Evolutionary conservation across 1,140 invertebrate species (phyloP).

Genomic region (Aleiodes sp.): DNA sequence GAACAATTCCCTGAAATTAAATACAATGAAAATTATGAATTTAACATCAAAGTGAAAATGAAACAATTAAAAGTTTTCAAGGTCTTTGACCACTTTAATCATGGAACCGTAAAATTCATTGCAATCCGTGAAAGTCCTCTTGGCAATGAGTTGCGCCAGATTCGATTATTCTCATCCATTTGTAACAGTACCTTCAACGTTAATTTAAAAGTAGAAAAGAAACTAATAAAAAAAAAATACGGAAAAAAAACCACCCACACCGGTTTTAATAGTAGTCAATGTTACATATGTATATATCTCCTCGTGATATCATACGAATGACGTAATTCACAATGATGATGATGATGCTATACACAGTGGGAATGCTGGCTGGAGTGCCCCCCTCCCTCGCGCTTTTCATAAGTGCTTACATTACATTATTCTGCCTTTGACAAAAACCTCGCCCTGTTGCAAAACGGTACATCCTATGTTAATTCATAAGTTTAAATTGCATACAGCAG

Average conservation of each 20-base stretch:
- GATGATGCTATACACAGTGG: neutral
- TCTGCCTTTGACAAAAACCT: constrained; percentile 2
- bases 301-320: constrained; percentile 51
- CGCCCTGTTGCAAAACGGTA: constrained; percentile 9
- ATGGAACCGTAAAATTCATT: neutral
- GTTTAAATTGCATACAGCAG: neutral
- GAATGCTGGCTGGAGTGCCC: constrained; percentile 14
- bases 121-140: neutral
- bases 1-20: too few relatives aligned
- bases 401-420: neutral
- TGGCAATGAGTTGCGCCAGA: too few relatives aligned
- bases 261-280: neutral
- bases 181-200: neutral
- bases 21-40: too few relatives aligned
- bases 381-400: neutral
- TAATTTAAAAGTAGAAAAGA: neutral
- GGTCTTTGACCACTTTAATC: neutral
- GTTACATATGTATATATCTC: neutral
- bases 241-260: neutral
- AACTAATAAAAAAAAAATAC: too few relatives aligned
- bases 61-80: neutral
- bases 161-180: too few relatives aligned
- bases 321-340: constrained; percentile 43
- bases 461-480: neutral
- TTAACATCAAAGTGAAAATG: neutral